Conservation (phyloP, 2,888 invertebrate species). For the Pollenia angustigena region DNA sequence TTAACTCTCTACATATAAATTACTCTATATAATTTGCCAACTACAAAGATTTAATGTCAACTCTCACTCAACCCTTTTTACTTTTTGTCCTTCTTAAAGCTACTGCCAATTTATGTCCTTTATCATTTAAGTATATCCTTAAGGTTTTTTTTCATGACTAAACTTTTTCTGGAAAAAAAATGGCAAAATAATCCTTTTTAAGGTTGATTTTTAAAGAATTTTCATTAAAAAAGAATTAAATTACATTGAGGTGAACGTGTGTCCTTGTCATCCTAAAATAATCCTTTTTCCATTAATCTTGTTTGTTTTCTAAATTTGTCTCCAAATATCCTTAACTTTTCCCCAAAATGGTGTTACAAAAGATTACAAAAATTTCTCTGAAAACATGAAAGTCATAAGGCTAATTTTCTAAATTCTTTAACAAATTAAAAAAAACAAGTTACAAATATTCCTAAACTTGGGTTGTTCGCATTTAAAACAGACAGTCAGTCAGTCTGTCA, state of each 20-base stretch:
- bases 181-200: too few species aligned
- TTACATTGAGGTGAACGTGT: not conserved
- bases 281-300: not conserved
- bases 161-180: too few species aligned
- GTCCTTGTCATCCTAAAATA: not conserved
- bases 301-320: not conserved
- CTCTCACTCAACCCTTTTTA: too few species aligned
- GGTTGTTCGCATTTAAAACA: not conserved
- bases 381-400: not conserved
- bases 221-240: not conserved
- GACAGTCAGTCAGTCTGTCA: not conserved
- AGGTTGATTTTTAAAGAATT: not conserved
- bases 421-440: not conserved
- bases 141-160: not conserved
- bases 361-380: constrained; percentile 1
- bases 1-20: too few species aligned
- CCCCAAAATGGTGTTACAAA: not conserved
- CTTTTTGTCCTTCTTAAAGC: too few species aligned
- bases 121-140: constrained; percentile 1
- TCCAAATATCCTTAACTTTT: not conserved
- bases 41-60: too few species aligned
- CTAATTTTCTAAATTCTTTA: not conserved
- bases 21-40: too few species aligned
- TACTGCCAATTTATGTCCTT: not conserved
- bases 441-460: not conserved